Evolutionary conservation across 2,888 invertebrate genomes (phyloP).

Genomic region (Napeogenes inachia): DNA sequence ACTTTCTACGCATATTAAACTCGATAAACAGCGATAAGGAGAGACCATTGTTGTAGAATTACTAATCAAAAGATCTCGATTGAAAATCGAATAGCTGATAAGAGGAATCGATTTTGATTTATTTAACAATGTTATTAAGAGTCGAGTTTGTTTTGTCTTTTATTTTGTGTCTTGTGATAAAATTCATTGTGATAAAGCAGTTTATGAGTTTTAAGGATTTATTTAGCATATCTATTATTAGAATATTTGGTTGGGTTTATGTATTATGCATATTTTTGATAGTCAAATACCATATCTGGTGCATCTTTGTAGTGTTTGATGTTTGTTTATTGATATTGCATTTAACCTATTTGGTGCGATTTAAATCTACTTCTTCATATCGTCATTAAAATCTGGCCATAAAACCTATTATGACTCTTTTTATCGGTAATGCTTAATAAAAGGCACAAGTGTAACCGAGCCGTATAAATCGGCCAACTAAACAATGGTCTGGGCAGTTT

Average conservation of each 20-base stretch:
- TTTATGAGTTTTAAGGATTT: background rate
- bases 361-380: constrained; percentile 58
- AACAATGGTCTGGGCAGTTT: constrained; percentile 74
- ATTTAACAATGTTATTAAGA: constrained; percentile 12
- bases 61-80: constrained; percentile 71
- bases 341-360: constrained; percentile 48
- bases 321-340: constrained; percentile 17
- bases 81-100: constrained; percentile 47
- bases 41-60: constrained; percentile 60
- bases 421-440: constrained; percentile 77
- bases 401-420: constrained; percentile 72
- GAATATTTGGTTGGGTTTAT: too few relatives aligned
- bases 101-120: constrained; percentile 20
- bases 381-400: constrained; percentile 70
- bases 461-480: constrained; percentile 78
- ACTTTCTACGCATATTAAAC: constrained; percentile 74
- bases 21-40: constrained; percentile 67
- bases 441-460: constrained; percentile 75
- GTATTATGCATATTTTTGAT: too few relatives aligned
- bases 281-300: background rate
- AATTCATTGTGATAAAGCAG: background rate
- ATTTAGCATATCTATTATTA: too few relatives aligned
- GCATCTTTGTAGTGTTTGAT: constrained; percentile 3
- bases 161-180: background rate
- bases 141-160: constrained; percentile 13